These are phyloP conservation scores for Rhyacophila brunnea DNA, from an alignment of 1,140 invertebrate species.

Conservation along the genomic window DNA sequence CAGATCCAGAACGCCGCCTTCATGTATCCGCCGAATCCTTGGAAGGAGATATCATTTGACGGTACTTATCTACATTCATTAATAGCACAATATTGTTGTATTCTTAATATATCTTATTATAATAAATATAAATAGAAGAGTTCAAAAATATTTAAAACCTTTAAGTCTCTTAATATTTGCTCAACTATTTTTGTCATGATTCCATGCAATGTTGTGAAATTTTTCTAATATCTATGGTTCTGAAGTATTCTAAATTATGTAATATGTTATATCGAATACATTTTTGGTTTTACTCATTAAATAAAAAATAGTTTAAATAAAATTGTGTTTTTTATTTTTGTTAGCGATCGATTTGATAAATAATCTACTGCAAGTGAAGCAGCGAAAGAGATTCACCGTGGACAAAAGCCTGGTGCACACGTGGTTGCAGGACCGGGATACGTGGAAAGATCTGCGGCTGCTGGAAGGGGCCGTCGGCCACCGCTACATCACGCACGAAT, in stretches of 20 bases:
- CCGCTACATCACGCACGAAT: conserved; percentile 93
- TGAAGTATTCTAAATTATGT: too few relatives aligned
- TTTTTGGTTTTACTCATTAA: not conserved
- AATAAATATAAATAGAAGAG: too few relatives aligned
- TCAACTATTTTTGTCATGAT: too few relatives aligned
- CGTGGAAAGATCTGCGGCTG: conserved; percentile 90
- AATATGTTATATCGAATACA: not conserved
- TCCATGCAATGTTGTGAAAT: too few relatives aligned
- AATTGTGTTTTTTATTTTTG: not conserved
- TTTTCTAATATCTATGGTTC: too few relatives aligned
- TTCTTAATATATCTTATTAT: too few relatives aligned
- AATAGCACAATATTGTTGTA: too few relatives aligned
- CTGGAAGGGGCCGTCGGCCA: conserved; percentile 82
- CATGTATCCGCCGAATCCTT: conserved; percentile 98
- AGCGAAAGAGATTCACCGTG: conserved; percentile 93
- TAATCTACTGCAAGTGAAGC: conserved; percentile 97
- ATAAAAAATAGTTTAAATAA: not conserved
- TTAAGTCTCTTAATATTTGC: too few relatives aligned
- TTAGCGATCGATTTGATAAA: conserved; percentile 96
- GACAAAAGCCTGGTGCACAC: conserved; percentile 93
- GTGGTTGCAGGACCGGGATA: conserved; percentile 95
- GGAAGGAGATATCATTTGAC: conserved; percentile 97
- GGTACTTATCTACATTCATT: conserved; percentile 63
- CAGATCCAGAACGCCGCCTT: conserved; percentile 99
- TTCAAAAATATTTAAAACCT: too few relatives aligned